These are phyloP conservation scores for Drosophila varians DNA, from an alignment of 1,140 invertebrate species.

Conservation along the genomic window DNA sequence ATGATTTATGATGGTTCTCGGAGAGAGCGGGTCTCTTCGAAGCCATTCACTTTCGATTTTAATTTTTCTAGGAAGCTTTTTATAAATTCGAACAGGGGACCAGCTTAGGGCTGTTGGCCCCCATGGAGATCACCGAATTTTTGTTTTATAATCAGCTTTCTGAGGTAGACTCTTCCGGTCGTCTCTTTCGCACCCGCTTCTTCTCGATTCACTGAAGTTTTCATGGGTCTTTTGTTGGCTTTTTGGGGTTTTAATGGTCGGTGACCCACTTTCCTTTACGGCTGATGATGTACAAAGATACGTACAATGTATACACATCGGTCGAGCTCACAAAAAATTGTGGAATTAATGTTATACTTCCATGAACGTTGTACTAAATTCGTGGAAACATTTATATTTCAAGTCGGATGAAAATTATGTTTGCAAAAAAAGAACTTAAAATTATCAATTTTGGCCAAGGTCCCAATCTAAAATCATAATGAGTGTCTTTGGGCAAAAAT, in stretches of 20 bases:
- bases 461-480: too few relatives aligned
- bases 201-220: slow-evolving; percentile 4
- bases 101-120: slow-evolving; percentile 41
- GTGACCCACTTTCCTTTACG: slow-evolving; percentile 42
- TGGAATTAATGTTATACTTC: too few relatives aligned
- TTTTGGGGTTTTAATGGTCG: slow-evolving; percentile 23
- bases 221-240: slow-evolving; percentile 9
- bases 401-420: too few relatives aligned
- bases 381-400: too few relatives aligned
- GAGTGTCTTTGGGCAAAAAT: too few relatives aligned
- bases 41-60: slow-evolving; percentile 71
- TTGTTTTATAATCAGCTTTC: slow-evolving; percentile 30
- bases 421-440: too few relatives aligned
- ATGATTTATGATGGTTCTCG: slow-evolving; percentile 63
- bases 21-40: background rate
- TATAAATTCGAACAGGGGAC: slow-evolving; percentile 70
- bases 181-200: slow-evolving; percentile 31
- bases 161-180: slow-evolving; percentile 19
- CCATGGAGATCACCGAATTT: slow-evolving; percentile 17
- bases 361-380: too few relatives aligned
- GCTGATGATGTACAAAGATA: background rate
- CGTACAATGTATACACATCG: background rate
- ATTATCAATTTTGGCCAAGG: too few relatives aligned
- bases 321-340: background rate
- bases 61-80: slow-evolving; percentile 77